Conservation (phyloP, 2,797 vertebrate species). For the Cheirogaleus major region DNA sequence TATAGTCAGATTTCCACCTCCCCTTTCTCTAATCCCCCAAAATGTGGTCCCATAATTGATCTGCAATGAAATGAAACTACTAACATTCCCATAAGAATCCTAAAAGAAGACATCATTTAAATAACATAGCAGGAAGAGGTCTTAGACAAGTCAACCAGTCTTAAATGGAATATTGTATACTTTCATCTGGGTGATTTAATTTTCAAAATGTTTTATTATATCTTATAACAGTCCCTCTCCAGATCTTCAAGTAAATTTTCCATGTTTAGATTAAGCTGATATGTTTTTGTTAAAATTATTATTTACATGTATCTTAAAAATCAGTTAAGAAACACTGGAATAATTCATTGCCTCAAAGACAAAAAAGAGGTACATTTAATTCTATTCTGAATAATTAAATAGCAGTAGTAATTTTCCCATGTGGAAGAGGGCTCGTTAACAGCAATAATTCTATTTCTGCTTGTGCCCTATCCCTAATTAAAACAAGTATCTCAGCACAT, state of each 20-base stretch:
- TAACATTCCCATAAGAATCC: not conserved
- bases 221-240: conserved; percentile 1
- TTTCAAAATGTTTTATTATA: not conserved
- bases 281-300: conserved; percentile 4
- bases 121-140: not conserved
- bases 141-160: not conserved
- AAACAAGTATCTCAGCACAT: conserved; percentile 1
- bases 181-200: not conserved
- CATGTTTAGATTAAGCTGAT: not conserved
- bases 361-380: not conserved
- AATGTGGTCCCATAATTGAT: not conserved
- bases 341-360: not conserved
- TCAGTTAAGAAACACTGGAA: not conserved
- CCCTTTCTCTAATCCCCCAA: not conserved
- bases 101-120: not conserved
- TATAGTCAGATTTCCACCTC: not conserved
- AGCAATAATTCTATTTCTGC: not conserved
- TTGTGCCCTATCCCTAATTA: not conserved
- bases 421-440: not conserved
- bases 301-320: conserved; percentile 16
- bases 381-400: conserved; percentile 2
- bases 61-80: not conserved
- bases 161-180: conserved; percentile 11
- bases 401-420: not conserved
- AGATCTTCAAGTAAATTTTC: conserved; percentile 18